A percentile compares a stretch with the other conserved stretches of the same genome.
These are phyloP conservation scores for Onychomys arenicola DNA, from an alignment of 2,797 vertebrate species.

Conservation along the genomic window DNA sequence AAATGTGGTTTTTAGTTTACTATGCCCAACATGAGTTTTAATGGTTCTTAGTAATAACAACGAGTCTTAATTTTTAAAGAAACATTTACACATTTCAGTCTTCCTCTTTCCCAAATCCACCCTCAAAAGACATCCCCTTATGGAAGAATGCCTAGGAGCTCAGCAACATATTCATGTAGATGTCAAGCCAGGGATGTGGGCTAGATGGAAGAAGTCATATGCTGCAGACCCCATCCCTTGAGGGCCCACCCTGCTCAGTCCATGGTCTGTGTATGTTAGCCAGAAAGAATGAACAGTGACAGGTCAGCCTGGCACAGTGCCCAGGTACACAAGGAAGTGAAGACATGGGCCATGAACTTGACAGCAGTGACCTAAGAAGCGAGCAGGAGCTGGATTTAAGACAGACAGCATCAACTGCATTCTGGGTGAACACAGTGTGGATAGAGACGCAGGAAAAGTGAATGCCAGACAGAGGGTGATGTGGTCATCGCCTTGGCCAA, in stretches of 20 bases:
- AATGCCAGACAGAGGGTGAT: neutral
- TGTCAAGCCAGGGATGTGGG: neutral
- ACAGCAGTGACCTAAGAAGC: neutral
- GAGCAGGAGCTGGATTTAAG: neutral
- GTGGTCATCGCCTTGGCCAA: fast-evolving
- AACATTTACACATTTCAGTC: neutral
- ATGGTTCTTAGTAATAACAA: neutral
- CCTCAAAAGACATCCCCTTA: neutral
- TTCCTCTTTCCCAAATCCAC: neutral
- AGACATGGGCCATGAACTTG: neutral
- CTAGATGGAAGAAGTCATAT: neutral
- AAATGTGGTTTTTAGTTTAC: neutral
- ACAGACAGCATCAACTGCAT: neutral
- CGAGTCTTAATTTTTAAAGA: neutral
- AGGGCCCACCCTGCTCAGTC: neutral
- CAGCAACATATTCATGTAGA: neutral
- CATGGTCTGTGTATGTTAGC: neutral
- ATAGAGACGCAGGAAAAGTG: neutral
- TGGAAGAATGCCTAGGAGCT: neutral
- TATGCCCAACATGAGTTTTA: conserved; percentile 19
- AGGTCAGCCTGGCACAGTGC: neutral
- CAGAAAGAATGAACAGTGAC: neutral
- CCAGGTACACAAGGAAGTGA: neutral
- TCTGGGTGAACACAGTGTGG: too few species aligned
- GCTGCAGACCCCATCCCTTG: neutral